Percentiles rank a stretch among this genome's conserved stretches.
Evolutionary conservation across 2,888 invertebrate species (phyloP).

Genomic region (Xylota segnis): DNA sequence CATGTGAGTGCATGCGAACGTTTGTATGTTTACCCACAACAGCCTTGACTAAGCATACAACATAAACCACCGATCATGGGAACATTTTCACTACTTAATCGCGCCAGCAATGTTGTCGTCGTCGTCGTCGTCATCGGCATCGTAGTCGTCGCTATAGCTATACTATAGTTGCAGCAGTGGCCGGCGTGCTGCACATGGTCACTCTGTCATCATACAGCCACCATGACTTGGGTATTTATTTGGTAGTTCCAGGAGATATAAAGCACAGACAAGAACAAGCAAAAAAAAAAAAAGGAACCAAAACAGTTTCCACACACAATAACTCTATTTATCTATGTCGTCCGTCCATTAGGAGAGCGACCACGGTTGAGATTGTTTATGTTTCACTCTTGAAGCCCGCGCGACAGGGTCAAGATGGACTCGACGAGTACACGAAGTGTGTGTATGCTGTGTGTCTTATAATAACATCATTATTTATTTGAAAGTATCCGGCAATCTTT

Average conservation of each 20-base stretch:
- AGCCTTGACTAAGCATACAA: slow-evolving; percentile 61
- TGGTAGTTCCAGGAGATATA: slow-evolving; percentile 61
- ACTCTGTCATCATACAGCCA: slow-evolving; percentile 69
- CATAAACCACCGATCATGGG: slow-evolving; percentile 71
- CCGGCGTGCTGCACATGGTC: slow-evolving; percentile 52
- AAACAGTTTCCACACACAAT: slow-evolving; percentile 72
- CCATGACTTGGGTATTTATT: slow-evolving; percentile 40
- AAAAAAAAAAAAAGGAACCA: slow-evolving; percentile 26
- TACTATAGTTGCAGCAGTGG: background rate
- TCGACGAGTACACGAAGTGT: slow-evolving; percentile 1
- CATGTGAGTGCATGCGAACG: slow-evolving; percentile 23
- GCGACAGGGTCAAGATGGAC: slow-evolving; percentile 75
- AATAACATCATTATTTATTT: slow-evolving; percentile 75
- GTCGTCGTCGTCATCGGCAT: background rate
- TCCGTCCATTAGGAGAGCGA: slow-evolving; percentile 73
- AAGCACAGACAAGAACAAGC: slow-evolving; percentile 63
- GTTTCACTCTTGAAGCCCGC: slow-evolving; percentile 60
- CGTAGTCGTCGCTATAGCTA: slow-evolving; percentile 27
- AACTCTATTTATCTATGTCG: slow-evolving; percentile 76
- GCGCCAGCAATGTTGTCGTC: slow-evolving; percentile 28
- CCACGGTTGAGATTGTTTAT: slow-evolving; percentile 69
- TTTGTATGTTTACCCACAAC: slow-evolving; percentile 50
- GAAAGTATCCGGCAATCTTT: slow-evolving; percentile 72
- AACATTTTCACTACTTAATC: slow-evolving; percentile 71
- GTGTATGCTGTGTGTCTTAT: slow-evolving; percentile 55